These are phyloP conservation scores for Zelleria hepariella DNA, from an alignment of 2,888 invertebrate genomes.

Conservation along the genomic window DNA sequence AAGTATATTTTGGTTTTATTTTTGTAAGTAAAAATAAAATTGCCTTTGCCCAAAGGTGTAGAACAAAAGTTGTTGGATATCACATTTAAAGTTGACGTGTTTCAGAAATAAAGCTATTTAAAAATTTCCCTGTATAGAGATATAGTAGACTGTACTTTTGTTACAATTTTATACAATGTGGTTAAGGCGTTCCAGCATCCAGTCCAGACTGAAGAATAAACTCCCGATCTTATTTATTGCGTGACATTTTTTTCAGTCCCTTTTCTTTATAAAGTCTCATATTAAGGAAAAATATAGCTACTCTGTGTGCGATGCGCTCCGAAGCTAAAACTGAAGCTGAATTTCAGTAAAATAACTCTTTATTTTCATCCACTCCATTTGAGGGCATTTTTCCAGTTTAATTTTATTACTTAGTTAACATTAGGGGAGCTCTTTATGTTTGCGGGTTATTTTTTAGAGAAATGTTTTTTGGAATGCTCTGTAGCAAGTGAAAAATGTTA, in stretches of 20 bases:
- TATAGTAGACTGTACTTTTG: too few relatives aligned
- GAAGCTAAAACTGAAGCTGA: neutral
- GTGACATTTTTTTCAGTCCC: constrained; percentile 36
- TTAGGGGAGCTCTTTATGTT: neutral
- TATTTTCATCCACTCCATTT: neutral
- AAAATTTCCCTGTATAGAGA: too few relatives aligned
- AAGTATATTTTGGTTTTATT: too few relatives aligned
- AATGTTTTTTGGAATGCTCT: neutral
- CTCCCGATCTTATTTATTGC: constrained; percentile 38
- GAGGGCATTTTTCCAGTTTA: neutral
- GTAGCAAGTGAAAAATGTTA: too few relatives aligned
- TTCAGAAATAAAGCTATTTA: too few relatives aligned
- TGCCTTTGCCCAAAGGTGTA: too few relatives aligned
- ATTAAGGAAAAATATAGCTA: constrained; percentile 5
- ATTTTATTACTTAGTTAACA: neutral
- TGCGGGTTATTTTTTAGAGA: neutral
- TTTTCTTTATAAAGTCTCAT: constrained; percentile 17
- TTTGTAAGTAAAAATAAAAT: too few relatives aligned
- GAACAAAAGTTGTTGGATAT: too few relatives aligned
- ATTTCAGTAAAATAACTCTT: neutral
- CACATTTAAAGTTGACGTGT: too few relatives aligned
- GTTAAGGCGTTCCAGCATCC: neutral
- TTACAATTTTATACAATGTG: neutral
- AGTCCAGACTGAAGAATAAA: constrained; percentile 25
- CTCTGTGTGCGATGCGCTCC: neutral